phyloP scores from a whole-genome alignment of 2,888 invertebrate species.

The Lepidochitona cinerea region DNA sequence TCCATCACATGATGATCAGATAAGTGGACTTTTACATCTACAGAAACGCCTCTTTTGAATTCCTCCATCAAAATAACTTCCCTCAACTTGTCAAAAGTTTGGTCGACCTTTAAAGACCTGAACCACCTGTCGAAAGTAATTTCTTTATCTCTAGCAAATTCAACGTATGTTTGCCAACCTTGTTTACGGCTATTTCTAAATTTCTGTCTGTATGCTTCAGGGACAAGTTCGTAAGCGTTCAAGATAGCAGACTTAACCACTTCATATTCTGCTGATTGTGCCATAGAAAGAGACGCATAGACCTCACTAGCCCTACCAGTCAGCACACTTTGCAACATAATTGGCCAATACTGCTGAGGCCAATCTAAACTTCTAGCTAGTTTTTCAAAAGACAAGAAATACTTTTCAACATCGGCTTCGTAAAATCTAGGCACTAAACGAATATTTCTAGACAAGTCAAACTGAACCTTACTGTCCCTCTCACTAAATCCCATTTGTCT shows the following conservation, averaged over 20 bases:
- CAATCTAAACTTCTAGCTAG: not conserved
- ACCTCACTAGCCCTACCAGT: not conserved
- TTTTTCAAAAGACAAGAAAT: not conserved
- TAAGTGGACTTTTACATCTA: too few relatives aligned
- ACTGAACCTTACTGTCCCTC: not conserved
- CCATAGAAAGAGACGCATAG: not conserved
- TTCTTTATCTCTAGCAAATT: not conserved
- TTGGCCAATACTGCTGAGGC: not conserved
- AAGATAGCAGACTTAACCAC: not conserved
- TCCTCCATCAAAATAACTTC: not conserved
- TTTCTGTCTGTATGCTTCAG: too few relatives aligned
- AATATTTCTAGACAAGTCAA: not conserved
- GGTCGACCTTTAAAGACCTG: not conserved
- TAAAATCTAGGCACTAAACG: not conserved
- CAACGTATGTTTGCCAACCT: not conserved
- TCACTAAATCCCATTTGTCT: too few relatives aligned
- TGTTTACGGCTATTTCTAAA: too few relatives aligned
- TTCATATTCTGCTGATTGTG: not conserved
- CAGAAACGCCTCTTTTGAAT: not conserved
- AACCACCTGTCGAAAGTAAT: not conserved
- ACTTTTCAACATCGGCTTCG: not conserved
- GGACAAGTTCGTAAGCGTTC: not conserved
- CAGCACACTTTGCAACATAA: not conserved
- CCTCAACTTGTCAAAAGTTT: not conserved
- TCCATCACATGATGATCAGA: too few relatives aligned